These are phyloP conservation scores for Lobophora halterata DNA, from an alignment of 2,888 invertebrate species.

Conservation along the genomic window DNA sequence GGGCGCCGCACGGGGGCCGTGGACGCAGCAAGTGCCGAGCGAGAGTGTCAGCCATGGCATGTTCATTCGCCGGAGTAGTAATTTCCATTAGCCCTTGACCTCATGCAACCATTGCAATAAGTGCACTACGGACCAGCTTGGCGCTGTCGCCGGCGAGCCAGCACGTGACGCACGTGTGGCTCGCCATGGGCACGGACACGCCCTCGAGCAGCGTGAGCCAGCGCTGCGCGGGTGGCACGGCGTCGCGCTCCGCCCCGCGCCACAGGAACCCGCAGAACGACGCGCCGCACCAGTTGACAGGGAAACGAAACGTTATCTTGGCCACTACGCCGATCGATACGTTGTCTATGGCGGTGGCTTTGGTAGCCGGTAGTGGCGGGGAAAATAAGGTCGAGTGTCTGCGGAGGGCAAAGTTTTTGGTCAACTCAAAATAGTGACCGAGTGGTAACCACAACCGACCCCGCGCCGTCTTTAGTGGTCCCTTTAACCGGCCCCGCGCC, in stretches of 20 bases:
- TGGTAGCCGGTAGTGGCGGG: slow-evolving; percentile 78
- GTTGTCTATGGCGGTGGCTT: slow-evolving; percentile 78
- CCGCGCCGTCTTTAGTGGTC: too few relatives aligned
- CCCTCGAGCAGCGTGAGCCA: slow-evolving; percentile 44
- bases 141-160: slow-evolving; percentile 50
- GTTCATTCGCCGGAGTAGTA: too few relatives aligned
- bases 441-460: too few relatives aligned
- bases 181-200: slow-evolving; percentile 37
- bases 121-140: too few relatives aligned
- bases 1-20: too few relatives aligned
- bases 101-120: too few relatives aligned
- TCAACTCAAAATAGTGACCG: too few relatives aligned
- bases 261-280: slow-evolving; percentile 39
- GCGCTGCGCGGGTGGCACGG: slow-evolving; percentile 31
- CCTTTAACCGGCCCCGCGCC: too few relatives aligned
- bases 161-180: slow-evolving; percentile 37
- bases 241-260: slow-evolving; percentile 37
- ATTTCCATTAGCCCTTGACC: too few relatives aligned
- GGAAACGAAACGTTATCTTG: slow-evolving; percentile 85
- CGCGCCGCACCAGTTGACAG: slow-evolving; percentile 79
- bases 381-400: slow-evolving; percentile 74
- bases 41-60: too few relatives aligned
- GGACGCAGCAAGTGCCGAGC: too few relatives aligned
- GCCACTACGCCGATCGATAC: slow-evolving; percentile 84
- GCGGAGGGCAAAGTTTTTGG: slow-evolving; percentile 10